Percentiles rank a stretch among this genome's conserved stretches.
phyloP scores from a whole-genome alignment of 2,113 vertebrate genomes.

The Anoplopoma fimbria region DNA sequence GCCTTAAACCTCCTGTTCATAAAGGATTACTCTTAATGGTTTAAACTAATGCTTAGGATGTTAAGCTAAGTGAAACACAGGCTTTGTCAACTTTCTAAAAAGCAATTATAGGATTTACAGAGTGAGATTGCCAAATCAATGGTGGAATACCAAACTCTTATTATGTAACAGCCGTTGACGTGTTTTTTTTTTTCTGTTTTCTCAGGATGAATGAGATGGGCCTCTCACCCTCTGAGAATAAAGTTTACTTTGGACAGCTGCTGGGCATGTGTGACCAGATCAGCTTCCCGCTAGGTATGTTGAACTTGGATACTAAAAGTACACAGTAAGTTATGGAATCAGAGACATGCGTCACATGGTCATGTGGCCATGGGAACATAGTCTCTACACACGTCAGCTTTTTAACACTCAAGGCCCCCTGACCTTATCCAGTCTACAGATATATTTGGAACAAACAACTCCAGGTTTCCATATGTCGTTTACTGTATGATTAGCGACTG shows the following conservation, averaged over 20 bases:
- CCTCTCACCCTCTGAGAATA: slow-evolving; percentile 88
- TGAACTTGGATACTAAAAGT: slow-evolving; percentile 30
- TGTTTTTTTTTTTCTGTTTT: not conserved
- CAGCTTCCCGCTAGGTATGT: slow-evolving; percentile 94
- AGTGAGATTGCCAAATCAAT: not conserved
- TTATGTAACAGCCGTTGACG: slow-evolving; percentile 27
- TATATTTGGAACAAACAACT: slow-evolving; percentile 27
- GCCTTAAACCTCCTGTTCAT: slow-evolving; percentile 17
- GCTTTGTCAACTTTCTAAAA: not conserved
- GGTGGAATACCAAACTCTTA: not conserved
- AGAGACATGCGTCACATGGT: slow-evolving; percentile 22
- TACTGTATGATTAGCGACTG: not conserved
- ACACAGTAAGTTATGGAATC: slow-evolving; percentile 45
- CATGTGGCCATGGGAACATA: not conserved
- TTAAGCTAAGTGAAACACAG: not conserved
- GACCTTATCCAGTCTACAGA: slow-evolving; percentile 11
- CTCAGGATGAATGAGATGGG: slow-evolving; percentile 91
- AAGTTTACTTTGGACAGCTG: slow-evolving; percentile 95
- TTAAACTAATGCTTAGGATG: not conserved
- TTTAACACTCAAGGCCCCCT: not conserved
- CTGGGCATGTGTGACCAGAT: slow-evolving; percentile 99
- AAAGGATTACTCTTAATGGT: not conserved
- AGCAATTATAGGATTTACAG: slow-evolving; percentile 7
- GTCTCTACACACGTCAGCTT: not conserved
- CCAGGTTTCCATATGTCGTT: not conserved